These are phyloP conservation scores for Etia nguti DNA, from an alignment of 2,113 vertebrate species.

Conservation along the genomic window DNA sequence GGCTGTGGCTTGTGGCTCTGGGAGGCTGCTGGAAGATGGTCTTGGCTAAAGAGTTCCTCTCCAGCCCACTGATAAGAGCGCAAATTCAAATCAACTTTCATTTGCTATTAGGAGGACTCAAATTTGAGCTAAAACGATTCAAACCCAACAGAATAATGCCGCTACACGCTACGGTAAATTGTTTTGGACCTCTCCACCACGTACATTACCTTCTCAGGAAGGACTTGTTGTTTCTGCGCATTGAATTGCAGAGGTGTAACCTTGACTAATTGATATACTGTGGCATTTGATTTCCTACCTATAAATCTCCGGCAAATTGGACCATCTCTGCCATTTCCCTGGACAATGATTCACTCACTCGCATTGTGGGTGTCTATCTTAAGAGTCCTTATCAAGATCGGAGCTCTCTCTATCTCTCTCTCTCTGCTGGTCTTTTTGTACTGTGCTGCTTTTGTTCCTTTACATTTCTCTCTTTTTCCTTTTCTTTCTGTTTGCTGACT, in stretches of 20 bases:
- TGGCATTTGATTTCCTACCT: slow-evolving; percentile 48
- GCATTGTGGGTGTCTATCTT: slow-evolving; percentile 24
- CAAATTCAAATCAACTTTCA: not conserved
- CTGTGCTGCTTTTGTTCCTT: not conserved
- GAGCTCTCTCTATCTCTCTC: not conserved
- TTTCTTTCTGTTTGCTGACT: not conserved
- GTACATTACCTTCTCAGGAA: slow-evolving; percentile 2
- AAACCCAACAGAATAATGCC: not conserved
- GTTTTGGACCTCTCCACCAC: slow-evolving; percentile 5
- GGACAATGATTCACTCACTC: slow-evolving; percentile 41
- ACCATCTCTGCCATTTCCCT: slow-evolving; percentile 16
- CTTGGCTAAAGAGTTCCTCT: not conserved
- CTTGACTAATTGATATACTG: slow-evolving; percentile 47
- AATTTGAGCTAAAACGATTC: not conserved
- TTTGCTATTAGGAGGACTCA: not conserved
- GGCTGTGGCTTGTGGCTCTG: slow-evolving; percentile 9
- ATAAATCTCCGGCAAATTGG: slow-evolving; percentile 46
- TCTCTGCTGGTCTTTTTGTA: not conserved
- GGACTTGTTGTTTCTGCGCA: slow-evolving; percentile 16
- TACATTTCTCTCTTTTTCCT: not conserved
- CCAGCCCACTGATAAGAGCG: not conserved
- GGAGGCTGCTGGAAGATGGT: slow-evolving; percentile 11
- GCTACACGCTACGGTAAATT: not conserved
- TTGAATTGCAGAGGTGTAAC: slow-evolving; percentile 26
- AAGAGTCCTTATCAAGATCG: slow-evolving; percentile 34